These are phyloP conservation scores for Lamellibrachia satsuma DNA, from an alignment of 2,888 invertebrate species.

Conservation along the genomic window DNA sequence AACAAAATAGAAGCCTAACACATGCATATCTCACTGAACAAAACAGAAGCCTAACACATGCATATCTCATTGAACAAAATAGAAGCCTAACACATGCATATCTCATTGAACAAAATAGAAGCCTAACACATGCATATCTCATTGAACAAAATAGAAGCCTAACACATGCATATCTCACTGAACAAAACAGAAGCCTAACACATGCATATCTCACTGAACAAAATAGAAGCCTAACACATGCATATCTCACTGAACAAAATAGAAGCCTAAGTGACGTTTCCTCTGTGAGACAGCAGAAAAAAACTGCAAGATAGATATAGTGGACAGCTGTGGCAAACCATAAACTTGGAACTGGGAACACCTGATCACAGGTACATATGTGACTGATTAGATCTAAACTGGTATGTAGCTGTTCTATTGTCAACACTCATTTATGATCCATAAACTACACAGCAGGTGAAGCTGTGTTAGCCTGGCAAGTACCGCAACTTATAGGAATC, in stretches of 20 bases:
- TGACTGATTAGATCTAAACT: neutral
- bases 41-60: neutral
- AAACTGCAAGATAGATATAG: neutral
- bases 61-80: neutral
- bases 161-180: neutral
- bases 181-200: neutral
- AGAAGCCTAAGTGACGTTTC: neutral
- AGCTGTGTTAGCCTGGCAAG: too few species aligned
- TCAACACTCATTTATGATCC: neutral
- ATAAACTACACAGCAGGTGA: too few species aligned
- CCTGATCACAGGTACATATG: neutral
- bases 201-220: neutral
- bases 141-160: neutral
- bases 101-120: neutral
- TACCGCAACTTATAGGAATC: too few species aligned
- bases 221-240: neutral
- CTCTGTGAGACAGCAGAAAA: neutral
- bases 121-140: neutral
- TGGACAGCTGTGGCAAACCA: neutral
- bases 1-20: neutral
- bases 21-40: too few species aligned
- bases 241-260: neutral
- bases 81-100: neutral
- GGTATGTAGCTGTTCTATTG: neutral
- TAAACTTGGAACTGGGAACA: neutral